Conservation (phyloP, 2,797 vertebrate species). For the Chaetophractus vellerosus region DNA sequence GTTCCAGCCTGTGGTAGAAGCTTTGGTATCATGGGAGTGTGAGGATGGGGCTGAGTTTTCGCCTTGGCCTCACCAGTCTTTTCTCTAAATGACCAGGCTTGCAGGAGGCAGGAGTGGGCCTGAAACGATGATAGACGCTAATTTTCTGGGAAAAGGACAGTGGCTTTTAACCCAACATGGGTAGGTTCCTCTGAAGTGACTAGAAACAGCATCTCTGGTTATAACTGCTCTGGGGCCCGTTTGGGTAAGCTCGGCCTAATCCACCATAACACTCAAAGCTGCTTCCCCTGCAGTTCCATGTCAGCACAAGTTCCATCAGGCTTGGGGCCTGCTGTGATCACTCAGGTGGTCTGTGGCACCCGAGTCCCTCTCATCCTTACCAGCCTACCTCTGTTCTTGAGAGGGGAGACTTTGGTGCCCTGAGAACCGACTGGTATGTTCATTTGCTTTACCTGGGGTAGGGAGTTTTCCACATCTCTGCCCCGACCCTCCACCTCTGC, state of each 20-base stretch:
- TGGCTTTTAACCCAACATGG: background rate
- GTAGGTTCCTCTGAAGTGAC: background rate
- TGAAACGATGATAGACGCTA: background rate
- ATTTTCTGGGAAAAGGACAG: background rate
- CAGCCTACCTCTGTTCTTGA: constrained; percentile 70
- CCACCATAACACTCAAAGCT: background rate
- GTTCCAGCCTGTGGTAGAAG: background rate
- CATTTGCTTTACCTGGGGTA: background rate
- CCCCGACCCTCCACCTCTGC: background rate
- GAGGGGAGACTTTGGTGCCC: constrained; percentile 31
- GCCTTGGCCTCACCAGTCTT: background rate
- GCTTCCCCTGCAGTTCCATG: background rate
- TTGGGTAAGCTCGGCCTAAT: background rate
- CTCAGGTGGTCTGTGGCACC: constrained; percentile 13
- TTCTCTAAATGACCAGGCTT: constrained; percentile 23
- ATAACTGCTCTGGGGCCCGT: background rate
- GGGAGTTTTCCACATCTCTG: background rate
- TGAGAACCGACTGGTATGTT: background rate
- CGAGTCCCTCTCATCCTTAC: background rate
- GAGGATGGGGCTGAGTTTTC: background rate
- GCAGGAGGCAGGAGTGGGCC: background rate
- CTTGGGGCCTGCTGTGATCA: background rate
- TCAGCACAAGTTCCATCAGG: background rate
- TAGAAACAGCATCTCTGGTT: background rate
- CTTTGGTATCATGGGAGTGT: background rate